A percentile compares a stretch with the other conserved stretches of the same genome.
phyloP scores from a whole-genome alignment of 2,888 invertebrate species.

The Apamea epomidion region DNA sequence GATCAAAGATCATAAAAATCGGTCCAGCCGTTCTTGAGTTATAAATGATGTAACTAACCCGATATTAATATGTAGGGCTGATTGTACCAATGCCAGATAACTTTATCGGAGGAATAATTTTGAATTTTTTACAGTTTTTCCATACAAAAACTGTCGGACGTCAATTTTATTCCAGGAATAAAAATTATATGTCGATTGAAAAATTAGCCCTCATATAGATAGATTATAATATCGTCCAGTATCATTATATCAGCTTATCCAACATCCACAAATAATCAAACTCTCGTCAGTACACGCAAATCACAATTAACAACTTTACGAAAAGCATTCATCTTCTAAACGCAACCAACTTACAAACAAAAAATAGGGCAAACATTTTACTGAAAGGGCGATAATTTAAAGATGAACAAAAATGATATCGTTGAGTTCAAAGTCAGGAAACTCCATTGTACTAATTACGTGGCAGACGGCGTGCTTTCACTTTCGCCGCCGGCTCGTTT shows the following conservation, averaged over 20 bases:
- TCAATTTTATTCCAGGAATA: too few species aligned
- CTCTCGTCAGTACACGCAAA: neutral
- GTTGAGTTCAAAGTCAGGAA: constrained; percentile 90
- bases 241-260: neutral
- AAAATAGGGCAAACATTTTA: constrained; percentile 69
- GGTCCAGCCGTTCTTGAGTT: neutral
- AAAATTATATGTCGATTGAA: too few species aligned
- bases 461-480: constrained; percentile 90
- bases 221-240: neutral
- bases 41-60: neutral
- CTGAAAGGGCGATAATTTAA: constrained; percentile 71
- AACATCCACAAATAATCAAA: neutral
- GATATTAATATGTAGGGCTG: neutral
- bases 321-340: constrained; percentile 32
- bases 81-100: too few species aligned
- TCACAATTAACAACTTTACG: neutral
- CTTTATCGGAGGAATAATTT: too few species aligned
- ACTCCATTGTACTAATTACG: constrained; percentile 91
- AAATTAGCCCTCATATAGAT: neutral
- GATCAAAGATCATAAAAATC: neutral
- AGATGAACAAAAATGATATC: constrained; percentile 85
- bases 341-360: constrained; percentile 56
- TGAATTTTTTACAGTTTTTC: too few species aligned
- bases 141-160: too few species aligned
- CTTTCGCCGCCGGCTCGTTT: constrained; percentile 88